A percentile compares a stretch with the other conserved stretches of the same genome.
phyloP scores from a whole-genome alignment of 2,113 vertebrate species.

The Anarrhichthys ocellatus region DNA sequence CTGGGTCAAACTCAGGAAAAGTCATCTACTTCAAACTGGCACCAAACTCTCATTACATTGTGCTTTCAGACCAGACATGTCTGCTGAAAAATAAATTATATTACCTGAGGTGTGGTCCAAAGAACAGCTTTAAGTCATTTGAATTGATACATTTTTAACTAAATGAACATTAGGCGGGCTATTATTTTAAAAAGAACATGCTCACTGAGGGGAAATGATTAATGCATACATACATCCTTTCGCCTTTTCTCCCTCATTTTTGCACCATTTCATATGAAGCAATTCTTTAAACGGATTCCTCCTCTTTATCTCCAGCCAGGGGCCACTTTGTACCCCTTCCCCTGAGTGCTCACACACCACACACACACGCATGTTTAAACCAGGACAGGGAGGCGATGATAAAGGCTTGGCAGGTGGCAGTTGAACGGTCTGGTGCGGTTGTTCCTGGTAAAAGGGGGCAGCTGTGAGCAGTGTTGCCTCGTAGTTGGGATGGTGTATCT shows the following conservation, averaged over 20 bases:
- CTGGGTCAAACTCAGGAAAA: conserved; percentile 49
- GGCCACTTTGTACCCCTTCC: background rate
- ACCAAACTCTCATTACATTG: background rate
- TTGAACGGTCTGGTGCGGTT: conserved; percentile 66
- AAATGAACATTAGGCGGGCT: conserved; percentile 10
- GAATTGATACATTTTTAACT: conserved; percentile 38
- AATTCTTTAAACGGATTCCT: conserved; percentile 2
- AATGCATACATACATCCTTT: background rate
- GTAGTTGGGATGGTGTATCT: conserved; percentile 43
- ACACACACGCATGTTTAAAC: background rate
- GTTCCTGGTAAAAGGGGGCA: conserved; percentile 51
- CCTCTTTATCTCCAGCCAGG: conserved; percentile 30
- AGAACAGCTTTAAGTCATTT: conserved; percentile 20
- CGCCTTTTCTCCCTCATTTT: background rate
- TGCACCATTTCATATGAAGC: background rate
- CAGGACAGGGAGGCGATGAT: conserved; percentile 56
- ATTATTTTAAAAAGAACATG: conserved; percentile 1
- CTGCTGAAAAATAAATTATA: background rate
- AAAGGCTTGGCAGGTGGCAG: conserved; percentile 70
- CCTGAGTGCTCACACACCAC: background rate
- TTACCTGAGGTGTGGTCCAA: conserved; percentile 8
- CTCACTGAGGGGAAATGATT: conserved; percentile 14
- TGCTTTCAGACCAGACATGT: conserved; percentile 6
- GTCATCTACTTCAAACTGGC: conserved; percentile 26
- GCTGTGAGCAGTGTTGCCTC: conserved; percentile 23